These are phyloP conservation scores for Corticium candelabrum DNA, from an alignment of 37 sponge, comb jelly and placozoan genomes.

Conservation along the genomic window DNA sequence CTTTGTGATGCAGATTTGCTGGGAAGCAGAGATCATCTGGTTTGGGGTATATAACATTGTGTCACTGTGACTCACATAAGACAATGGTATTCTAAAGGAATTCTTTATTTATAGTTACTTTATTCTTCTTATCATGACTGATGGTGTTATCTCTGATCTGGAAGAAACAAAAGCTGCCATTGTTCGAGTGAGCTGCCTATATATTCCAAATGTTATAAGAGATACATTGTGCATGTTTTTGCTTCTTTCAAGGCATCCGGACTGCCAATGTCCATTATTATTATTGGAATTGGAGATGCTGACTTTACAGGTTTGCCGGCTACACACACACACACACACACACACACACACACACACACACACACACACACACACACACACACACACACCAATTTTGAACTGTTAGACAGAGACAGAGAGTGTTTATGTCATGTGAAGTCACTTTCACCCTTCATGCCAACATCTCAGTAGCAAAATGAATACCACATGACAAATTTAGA, in stretches of 20 bases:
- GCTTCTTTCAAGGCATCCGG: conserved; percentile 41
- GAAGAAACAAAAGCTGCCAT: conserved; percentile 56
- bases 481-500: too few species aligned
- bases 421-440: too few species aligned
- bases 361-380: not conserved
- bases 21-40: not conserved
- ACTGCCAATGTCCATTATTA: conserved; percentile 83
- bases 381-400: too few species aligned
- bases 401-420: too few species aligned
- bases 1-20: not conserved
- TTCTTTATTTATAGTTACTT: conserved; percentile 59
- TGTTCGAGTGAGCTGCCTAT: conserved; percentile 30
- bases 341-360: not conserved
- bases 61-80: not conserved
- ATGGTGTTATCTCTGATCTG: conserved; percentile 81
- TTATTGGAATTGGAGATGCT: conserved; percentile 84
- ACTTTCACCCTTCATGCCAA: too few species aligned
- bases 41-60: not conserved
- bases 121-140: conserved; percentile 82
- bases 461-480: too few species aligned
- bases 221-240: not conserved
- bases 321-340: conserved; percentile 1
- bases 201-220: not conserved
- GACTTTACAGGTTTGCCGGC: conserved; percentile 35
- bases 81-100: too few species aligned